Conservation (phyloP, 2,797 vertebrate species). For the Phaenicophaeus curvirostris region DNA sequence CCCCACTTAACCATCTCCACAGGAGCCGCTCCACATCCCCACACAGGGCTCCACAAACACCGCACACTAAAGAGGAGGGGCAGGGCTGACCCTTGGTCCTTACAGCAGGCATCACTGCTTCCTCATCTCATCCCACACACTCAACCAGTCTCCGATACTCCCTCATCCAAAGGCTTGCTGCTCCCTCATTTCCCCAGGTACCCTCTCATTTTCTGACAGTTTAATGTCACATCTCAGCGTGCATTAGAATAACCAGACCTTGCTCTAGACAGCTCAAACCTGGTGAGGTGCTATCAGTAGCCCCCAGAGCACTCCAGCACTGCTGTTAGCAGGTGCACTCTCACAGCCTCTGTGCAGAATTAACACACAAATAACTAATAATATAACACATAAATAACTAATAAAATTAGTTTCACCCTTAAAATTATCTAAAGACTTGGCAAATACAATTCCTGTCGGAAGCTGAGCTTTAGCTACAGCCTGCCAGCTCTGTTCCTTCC, state of each 20-base stretch:
- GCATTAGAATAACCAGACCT: rapidly evolving
- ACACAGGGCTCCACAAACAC: no score
- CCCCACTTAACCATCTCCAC: no score
- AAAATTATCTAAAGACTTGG: neutral
- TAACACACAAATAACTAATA: neutral
- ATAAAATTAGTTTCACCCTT: neutral
- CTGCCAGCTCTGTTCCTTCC: neutral
- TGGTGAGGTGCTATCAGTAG: rapidly evolving
- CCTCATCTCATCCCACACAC: no score
- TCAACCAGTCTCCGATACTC: no score
- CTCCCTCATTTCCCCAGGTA: no score
- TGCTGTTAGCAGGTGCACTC: neutral
- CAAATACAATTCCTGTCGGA: neutral
- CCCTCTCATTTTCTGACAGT: no score
- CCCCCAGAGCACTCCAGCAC: neutral
- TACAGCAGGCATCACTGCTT: no score
- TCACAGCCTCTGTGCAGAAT: neutral
- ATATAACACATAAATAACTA: neutral
- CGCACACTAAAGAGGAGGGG: no score
- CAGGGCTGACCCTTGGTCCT: no score
- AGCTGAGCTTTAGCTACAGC: neutral
- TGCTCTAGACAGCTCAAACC: rapidly evolving
- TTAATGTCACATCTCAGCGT: rapidly evolving
- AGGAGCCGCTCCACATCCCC: no score
- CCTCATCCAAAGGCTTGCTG: no score